phyloP scores from a whole-genome alignment of 2,113 vertebrate species.

The Coturnix japonica region DNA sequence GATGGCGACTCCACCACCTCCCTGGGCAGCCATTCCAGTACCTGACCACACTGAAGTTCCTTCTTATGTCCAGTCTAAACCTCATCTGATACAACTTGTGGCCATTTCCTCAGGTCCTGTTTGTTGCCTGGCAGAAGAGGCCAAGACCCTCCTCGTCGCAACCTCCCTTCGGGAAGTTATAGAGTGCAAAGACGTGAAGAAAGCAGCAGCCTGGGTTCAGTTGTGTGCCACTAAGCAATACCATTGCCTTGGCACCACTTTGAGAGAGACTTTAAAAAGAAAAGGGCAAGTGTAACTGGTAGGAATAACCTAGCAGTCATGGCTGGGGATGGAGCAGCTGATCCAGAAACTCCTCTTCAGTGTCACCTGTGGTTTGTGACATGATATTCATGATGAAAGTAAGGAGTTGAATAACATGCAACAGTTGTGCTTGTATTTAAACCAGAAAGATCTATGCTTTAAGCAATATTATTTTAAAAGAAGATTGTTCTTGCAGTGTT shows the following conservation, averaged over 20 bases:
- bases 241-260: not conserved
- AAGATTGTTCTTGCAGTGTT: not conserved
- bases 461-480: not conserved
- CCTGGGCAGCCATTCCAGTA: too few species aligned
- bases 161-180: too few species aligned
- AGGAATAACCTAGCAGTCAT: not conserved
- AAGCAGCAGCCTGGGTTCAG: not conserved
- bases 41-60: too few species aligned
- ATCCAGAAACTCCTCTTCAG: constrained; percentile 24
- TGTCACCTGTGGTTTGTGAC: constrained; percentile 37
- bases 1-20: too few species aligned
- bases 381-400: constrained; percentile 10
- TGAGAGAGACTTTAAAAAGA: not conserved
- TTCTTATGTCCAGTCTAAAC: too few species aligned
- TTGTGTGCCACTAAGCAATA: not conserved
- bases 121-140: too few species aligned
- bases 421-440: not conserved
- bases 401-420: not conserved
- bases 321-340: not conserved
- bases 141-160: too few species aligned
- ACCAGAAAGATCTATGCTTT: not conserved
- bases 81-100: too few species aligned
- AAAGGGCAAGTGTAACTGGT: not conserved
- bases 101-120: too few species aligned
- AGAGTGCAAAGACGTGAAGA: not conserved